phyloP scores from a whole-genome alignment of 2,797 vertebrate genomes.

The Sebastolobus altivelis region DNA sequence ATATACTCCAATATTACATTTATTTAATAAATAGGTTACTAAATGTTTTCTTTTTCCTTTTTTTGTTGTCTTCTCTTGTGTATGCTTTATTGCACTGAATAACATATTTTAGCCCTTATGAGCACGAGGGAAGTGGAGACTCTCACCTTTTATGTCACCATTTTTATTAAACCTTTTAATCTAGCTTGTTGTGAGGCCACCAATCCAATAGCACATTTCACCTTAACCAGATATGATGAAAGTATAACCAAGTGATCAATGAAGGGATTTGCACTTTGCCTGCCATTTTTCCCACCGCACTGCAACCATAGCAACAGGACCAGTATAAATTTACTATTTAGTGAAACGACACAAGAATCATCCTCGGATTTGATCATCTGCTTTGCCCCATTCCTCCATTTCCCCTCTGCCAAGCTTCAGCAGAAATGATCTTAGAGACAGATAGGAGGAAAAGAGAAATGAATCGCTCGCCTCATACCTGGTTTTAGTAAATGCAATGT shows the following conservation, averaged over 20 bases:
- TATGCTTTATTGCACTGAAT: slow-evolving; percentile 44
- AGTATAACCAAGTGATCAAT: slow-evolving; percentile 81
- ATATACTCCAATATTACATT: slow-evolving; percentile 86
- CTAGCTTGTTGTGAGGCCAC: slow-evolving; percentile 55
- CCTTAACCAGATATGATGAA: slow-evolving; percentile 78
- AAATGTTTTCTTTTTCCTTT: slow-evolving; percentile 61
- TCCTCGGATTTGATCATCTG: slow-evolving; percentile 72
- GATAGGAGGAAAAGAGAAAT: slow-evolving; percentile 55
- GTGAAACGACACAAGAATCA: slow-evolving; percentile 75
- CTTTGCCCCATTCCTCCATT: slow-evolving; percentile 61
- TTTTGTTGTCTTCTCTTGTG: slow-evolving; percentile 69
- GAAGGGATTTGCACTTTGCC: slow-evolving; percentile 63
- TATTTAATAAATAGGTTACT: slow-evolving; percentile 89
- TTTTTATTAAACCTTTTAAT: slow-evolving; percentile 72
- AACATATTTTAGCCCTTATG: slow-evolving; percentile 20
- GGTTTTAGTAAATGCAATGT: slow-evolving; percentile 59
- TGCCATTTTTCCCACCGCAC: slow-evolving; percentile 29
- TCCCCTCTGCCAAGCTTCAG: slow-evolving; percentile 56
- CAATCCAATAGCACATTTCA: slow-evolving; percentile 69
- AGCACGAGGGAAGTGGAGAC: slow-evolving; percentile 16
- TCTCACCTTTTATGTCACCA: slow-evolving; percentile 9
- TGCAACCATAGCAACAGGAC: slow-evolving; percentile 81
- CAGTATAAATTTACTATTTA: slow-evolving; percentile 77
- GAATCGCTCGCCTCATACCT: slow-evolving; percentile 64
- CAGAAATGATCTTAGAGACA: slow-evolving; percentile 63